Conservation (phyloP, 1,140 invertebrate genomes). For the Frieseomelitta varia region DNA sequence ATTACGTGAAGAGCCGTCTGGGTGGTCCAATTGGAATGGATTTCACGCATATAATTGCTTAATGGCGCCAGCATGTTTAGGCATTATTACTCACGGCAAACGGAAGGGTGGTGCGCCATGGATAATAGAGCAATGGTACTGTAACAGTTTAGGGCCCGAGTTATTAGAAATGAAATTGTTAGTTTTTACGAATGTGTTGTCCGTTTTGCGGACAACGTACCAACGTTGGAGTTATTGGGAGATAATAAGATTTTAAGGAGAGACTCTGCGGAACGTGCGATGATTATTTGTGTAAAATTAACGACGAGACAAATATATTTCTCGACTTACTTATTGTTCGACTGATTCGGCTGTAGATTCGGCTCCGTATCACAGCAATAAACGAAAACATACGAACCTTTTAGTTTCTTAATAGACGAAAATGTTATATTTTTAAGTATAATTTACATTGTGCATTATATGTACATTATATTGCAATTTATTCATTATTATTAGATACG, state of each 20-base stretch:
- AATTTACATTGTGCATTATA: too few relatives aligned
- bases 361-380: too few relatives aligned
- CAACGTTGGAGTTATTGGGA: neutral
- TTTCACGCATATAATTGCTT: slow-evolving; percentile 56
- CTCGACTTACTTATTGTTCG: too few relatives aligned
- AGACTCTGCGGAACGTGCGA: neutral
- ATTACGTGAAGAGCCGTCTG: slow-evolving; percentile 42
- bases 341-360: too few relatives aligned
- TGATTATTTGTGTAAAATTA: neutral
- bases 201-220: slow-evolving; percentile 7
- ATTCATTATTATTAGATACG: too few relatives aligned
- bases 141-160: slow-evolving; percentile 25
- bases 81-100: slow-evolving; percentile 47
- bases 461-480: too few relatives aligned
- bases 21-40: slow-evolving; percentile 50
- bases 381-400: too few relatives aligned
- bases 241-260: neutral
- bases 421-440: too few relatives aligned
- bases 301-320: neutral
- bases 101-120: slow-evolving; percentile 24
- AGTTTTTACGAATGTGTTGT: slow-evolving; percentile 36
- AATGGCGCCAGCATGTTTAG: slow-evolving; percentile 54
- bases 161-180: slow-evolving; percentile 44
- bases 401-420: too few relatives aligned
- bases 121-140: slow-evolving; percentile 42